Base-by-base conservation (phyloP, 1,140 invertebrate species). In the Panagrolaimus sp. region DNA sequence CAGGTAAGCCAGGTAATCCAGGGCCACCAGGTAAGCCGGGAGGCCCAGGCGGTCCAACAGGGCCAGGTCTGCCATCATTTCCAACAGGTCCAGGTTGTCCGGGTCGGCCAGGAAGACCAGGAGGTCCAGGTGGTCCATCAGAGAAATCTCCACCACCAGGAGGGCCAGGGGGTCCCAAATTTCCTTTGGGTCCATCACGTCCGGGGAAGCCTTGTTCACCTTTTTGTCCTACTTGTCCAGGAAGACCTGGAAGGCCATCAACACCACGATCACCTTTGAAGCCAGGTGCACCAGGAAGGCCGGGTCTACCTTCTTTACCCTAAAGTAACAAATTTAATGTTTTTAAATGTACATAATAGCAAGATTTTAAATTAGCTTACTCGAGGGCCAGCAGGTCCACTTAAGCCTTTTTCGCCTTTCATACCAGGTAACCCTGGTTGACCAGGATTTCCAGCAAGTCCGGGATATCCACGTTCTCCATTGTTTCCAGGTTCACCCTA, bases 351-450 rank as follows among this genome's bases (percentile, higher is more conserved):
- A n/a, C 53, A 1, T 42, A 38, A 38, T 38, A 38, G 7, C 2
- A 38, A 4, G 31, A 38, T 38, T 7, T 38, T 38, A 38, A 38
- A 38, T 38, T 38, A 38, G 31, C 72, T 68, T 70, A 83, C 80
- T 72, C 81, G 68, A 45, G 82, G 80, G 66, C 81, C 81, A 63
- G 78, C 82, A 13, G 80, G 81, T 53, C 81, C 81, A 27, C 70
- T 69, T 45, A 82, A 66, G 23, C 82, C 82, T 70, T 82, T 82
- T 66, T 83, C 82, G 48, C 80, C 80, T 65, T 78, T 83, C 65
- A 79, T 81, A 68, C 82, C 82, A 25, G 82, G 74, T 9, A 76
- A 53, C 11, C 75, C 80, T 13, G 81, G 80, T 46, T 77, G 76
- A 31, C 80, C 81, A 25, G 80, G 80, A 13, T 76, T 57, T 48